A percentile compares a stretch with the other conserved stretches of the same genome.
Conservation (phyloP, 1,140 invertebrate species). For the Lasioglossum baleicum region DNA sequence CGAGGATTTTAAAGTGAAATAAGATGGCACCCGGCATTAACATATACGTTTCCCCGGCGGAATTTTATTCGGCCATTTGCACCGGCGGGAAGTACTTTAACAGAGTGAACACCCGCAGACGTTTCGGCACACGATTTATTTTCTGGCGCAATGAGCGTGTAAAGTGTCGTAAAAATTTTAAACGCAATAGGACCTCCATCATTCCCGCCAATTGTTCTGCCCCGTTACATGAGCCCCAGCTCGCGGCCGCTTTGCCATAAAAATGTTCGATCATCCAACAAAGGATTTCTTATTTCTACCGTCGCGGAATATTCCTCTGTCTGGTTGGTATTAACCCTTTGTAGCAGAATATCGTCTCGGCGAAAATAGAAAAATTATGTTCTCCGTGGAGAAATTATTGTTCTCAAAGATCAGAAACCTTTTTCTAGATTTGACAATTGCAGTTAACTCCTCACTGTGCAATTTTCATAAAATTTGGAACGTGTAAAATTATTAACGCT, state of each 20-base stretch:
- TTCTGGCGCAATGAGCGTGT: not conserved
- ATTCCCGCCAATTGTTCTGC: not conserved
- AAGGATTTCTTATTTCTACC: not conserved
- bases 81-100: not conserved
- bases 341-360: no score
- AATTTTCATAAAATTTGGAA: no score
- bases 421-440: no score
- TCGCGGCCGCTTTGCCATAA: no score
- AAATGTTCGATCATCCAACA: not conserved
- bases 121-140: not conserved
- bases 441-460: no score
- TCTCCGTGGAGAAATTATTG: no score
- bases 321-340: no score
- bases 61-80: slow-evolving; percentile 18
- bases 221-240: not conserved
- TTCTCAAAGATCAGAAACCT: no score
- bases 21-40: slow-evolving; percentile 22
- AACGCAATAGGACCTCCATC: not conserved
- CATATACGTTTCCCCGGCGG: slow-evolving; percentile 9
- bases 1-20: slow-evolving; percentile 37
- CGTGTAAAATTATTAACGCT: no score
- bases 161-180: not conserved
- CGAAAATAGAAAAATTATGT: no score
- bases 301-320: no score
- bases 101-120: no score